Evolutionary conservation across 2,888 invertebrate species (phyloP).

Genomic region (Drosophila melanosoma): DNA sequence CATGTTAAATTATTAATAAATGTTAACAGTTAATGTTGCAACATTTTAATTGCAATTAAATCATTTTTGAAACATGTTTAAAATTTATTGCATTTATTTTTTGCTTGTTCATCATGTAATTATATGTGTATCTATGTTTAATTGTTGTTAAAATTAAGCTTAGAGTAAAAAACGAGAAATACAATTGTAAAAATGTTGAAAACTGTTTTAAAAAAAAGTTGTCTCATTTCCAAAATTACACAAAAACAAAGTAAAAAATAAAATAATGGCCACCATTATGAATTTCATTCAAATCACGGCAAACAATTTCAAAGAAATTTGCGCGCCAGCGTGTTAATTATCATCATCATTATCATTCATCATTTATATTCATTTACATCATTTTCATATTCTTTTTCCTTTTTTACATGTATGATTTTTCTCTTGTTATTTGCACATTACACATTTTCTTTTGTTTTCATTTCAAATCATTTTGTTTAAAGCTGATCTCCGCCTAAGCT

Average conservation of each 20-base stretch:
- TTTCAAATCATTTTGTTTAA: slow-evolving; percentile 36
- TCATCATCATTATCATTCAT: slow-evolving; percentile 20
- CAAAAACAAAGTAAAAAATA: background rate
- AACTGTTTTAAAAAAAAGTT: slow-evolving; percentile 54
- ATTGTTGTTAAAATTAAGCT: slow-evolving; percentile 65
- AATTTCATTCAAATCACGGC: slow-evolving; percentile 84
- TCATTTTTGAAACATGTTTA: slow-evolving; percentile 14
- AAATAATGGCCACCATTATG: slow-evolving; percentile 83
- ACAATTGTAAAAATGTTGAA: slow-evolving; percentile 78
- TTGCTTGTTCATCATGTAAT: slow-evolving; percentile 12
- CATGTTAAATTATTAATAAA: slow-evolving; percentile 46
- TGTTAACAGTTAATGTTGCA: slow-evolving; percentile 49
- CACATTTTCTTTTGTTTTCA: slow-evolving; percentile 1
- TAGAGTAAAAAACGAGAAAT: slow-evolving; percentile 75
- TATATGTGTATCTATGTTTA: slow-evolving; percentile 18
- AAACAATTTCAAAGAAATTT: slow-evolving; percentile 80
- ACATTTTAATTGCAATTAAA: slow-evolving; percentile 34
- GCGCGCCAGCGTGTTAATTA: slow-evolving; percentile 48
- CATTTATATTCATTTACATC: slow-evolving; percentile 5
- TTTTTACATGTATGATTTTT: slow-evolving; percentile 23
- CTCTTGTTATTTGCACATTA: background rate
- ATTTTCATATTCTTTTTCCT: slow-evolving; percentile 8
- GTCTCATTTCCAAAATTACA: slow-evolving; percentile 70
- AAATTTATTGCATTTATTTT: slow-evolving; percentile 19
- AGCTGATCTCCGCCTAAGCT: slow-evolving; percentile 70